Evolutionary conservation across 2,888 invertebrate genomes (phyloP).

Genomic region (Melikaiella ostensackeni): DNA sequence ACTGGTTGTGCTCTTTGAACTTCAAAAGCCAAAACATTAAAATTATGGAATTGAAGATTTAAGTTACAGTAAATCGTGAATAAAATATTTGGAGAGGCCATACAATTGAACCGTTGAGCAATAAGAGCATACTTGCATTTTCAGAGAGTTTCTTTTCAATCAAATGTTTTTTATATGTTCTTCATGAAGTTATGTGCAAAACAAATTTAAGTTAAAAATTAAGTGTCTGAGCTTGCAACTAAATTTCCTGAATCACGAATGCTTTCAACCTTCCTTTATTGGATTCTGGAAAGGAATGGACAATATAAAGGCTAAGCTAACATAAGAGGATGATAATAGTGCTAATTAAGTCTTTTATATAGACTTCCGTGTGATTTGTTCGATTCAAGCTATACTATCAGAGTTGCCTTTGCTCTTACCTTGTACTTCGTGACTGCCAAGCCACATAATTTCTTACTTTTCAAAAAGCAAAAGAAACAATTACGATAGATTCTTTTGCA

Average conservation of each 20-base stretch:
- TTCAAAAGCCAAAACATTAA: too few relatives aligned
- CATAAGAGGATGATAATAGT: constrained; percentile 29
- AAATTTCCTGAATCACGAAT: background rate
- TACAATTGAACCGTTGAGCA: too few relatives aligned
- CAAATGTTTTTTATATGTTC: too few relatives aligned
- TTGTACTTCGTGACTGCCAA: constrained; percentile 16
- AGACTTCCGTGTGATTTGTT: constrained; percentile 26
- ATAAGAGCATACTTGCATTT: too few relatives aligned
- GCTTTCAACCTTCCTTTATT: background rate
- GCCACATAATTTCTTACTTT: constrained; percentile 22
- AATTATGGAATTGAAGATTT: too few relatives aligned
- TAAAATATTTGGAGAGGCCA: too few relatives aligned
- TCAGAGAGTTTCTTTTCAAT: too few relatives aligned
- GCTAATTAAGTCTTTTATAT: constrained; percentile 31
- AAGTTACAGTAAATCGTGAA: too few relatives aligned
- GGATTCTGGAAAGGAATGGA: background rate
- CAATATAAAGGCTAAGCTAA: too few relatives aligned
- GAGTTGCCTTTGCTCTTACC: constrained; percentile 21
- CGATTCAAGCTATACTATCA: background rate
- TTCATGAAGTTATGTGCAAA: too few relatives aligned
- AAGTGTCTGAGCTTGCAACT: background rate
- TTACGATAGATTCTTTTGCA: background rate
- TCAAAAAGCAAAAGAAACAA: constrained; percentile 15
- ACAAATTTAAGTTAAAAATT: too few relatives aligned
- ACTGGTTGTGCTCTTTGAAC: too few relatives aligned